Evolutionary conservation across 2,888 invertebrate species (phyloP).

Genomic region (Morpho helenor): DNA sequence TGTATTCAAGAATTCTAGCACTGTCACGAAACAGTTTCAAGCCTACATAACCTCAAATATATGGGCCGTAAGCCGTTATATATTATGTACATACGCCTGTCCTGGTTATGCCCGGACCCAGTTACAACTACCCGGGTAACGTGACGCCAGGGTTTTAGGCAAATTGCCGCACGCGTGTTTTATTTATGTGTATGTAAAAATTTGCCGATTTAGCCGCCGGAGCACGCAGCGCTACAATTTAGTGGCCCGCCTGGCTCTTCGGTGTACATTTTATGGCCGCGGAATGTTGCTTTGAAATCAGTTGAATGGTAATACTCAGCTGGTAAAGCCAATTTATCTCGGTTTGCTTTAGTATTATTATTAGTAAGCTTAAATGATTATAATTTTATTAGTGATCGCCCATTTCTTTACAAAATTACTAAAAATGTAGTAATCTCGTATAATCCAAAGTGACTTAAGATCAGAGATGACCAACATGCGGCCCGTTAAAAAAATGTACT

Average conservation of each 20-base stretch:
- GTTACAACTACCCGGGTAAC: conserved; percentile 23
- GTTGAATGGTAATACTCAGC: conserved; percentile 30
- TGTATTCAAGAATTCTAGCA: conserved; percentile 9
- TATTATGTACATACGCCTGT: conserved; percentile 26
- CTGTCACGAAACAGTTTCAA: conserved; percentile 4
- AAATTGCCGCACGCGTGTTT: conserved; percentile 67
- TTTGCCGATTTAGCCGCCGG: conserved; percentile 50
- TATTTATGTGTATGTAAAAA: conserved; percentile 70
- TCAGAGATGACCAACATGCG: too few relatives aligned
- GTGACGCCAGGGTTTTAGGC: conserved; percentile 57
- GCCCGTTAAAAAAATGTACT: too few relatives aligned
- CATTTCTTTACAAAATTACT: too few relatives aligned
- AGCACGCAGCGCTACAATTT: conserved; percentile 45
- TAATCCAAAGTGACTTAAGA: too few relatives aligned
- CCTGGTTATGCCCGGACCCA: conserved; percentile 19
- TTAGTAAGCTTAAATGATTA: not conserved
- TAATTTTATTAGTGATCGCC: too few relatives aligned
- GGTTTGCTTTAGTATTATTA: not conserved
- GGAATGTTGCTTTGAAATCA: conserved; percentile 39
- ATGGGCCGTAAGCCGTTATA: conserved; percentile 12
- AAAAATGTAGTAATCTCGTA: too few relatives aligned
- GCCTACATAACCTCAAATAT: conserved; percentile 10
- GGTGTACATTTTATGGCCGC: conserved; percentile 40
- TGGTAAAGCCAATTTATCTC: conserved; percentile 2
- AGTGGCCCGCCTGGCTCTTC: conserved; percentile 34